phyloP scores from a whole-genome alignment of 2,797 vertebrate genomes.

The Muraenolepis orangiensis region DNA sequence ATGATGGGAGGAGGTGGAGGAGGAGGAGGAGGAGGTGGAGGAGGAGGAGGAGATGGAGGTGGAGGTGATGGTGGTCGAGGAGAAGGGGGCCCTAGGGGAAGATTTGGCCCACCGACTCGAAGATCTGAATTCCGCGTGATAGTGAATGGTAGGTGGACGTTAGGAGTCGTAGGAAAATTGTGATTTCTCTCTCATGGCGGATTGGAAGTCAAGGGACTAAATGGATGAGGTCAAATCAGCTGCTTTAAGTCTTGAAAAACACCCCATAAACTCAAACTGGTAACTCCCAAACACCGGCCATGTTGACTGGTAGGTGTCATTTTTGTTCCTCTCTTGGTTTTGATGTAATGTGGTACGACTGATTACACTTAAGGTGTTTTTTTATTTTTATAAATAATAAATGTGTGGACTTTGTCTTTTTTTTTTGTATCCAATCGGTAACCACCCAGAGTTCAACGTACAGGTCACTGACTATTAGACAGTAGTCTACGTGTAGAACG shows the following conservation, averaged over 20 bases:
- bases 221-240: conserved; percentile 61
- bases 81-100: conserved; percentile 76
- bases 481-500: too few species aligned
- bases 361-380: neutral
- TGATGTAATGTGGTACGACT: neutral
- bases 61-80: conserved; percentile 61
- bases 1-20: conserved; percentile 69
- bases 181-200: conserved; percentile 35
- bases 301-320: conserved; percentile 66
- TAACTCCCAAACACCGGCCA: conserved; percentile 58
- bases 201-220: conserved; percentile 46
- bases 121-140: conserved; percentile 92
- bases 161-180: conserved; percentile 46
- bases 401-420: neutral
- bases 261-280: conserved; percentile 48
- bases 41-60: conserved; percentile 20
- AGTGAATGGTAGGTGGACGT: conserved; percentile 83
- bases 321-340: conserved; percentile 34
- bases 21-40: conserved; percentile 55
- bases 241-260: conserved; percentile 50
- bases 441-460: neutral
- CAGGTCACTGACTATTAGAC: neutral
- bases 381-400: too few species aligned
- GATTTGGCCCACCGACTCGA: conserved; percentile 86
- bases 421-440: neutral